Evolutionary conservation across 2,888 invertebrate species (phyloP), one percentile per base, ranked within the genome.

Genomic region (Hetaerina titia): DNA sequence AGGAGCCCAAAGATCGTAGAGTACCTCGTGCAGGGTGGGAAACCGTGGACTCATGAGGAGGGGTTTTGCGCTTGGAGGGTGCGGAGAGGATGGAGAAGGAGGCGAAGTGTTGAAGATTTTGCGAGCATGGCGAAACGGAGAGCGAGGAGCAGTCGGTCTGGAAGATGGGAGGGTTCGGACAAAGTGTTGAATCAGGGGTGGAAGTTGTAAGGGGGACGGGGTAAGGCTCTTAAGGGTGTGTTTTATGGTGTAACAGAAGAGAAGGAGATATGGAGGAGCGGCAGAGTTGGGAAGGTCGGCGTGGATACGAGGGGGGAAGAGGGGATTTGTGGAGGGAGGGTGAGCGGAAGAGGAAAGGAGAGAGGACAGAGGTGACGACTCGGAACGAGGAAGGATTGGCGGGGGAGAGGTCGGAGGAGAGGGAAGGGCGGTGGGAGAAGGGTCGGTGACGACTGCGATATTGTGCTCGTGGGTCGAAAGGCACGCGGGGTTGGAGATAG

Each of bases 371-470:
- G 56, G 89, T 58, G 89, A 58, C 13, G 89, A 89, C 57, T 89
- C 56, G 58, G 58, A 58, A 58, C 56, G n/a, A n/a, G 58, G 13
- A 57, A n/a, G n/a, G 57, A 11, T 58, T 69, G 19, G 9, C 69
- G n/a, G n/a, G 15, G 15, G 69, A 13, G 69, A n/a, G 45, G 22
- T 57, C n/a, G 89, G 69, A 31, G 25, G 63, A 13, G 2, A 0
- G 64, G 22, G 19, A 8, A 56, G 0, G 15, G 22, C 56, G 0
- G 22, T 6, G 45, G 22, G 6, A 31, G 69, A 45, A 56, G 45
- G 8, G 58, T 31, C 31, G 90, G 90, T 90, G 90, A 90, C 90
- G 90, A 90, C 63, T 63, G 60, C 63, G 63, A 90, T 90, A 63
- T 63, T 90, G 69, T 60, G 64, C 69, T 45, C 22, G 92, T 19